Base-by-base conservation (phyloP, 2,888 invertebrate species). In the Philaethria dido region DNA sequence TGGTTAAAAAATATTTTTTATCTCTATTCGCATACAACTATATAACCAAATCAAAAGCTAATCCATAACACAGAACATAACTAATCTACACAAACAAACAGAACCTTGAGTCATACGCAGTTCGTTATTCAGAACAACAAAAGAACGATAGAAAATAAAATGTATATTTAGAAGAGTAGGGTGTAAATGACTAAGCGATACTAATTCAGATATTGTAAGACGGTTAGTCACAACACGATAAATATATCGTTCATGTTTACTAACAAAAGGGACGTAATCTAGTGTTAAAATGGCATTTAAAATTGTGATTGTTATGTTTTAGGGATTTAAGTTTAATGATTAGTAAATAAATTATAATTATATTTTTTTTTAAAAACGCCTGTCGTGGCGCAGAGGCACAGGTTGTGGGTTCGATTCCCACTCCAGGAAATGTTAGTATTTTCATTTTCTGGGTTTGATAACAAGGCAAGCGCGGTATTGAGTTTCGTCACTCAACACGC, bases 141-240 rank as follows among this genome's bases (percentile, higher is more conserved):
- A 65, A 65, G 59, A 65, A 50, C 52, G 29, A 52, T 52, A 52
- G 36, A 5, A 16, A 45, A 57, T 57, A 25, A 52, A 54, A 47
- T 66, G 65, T 68, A 66, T 68, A 65, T 68, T 66, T 65, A 63
- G 62, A 65, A 65, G 65, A 61, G 45, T 64, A 48, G 59, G 63
- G 55, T 66, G 33, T 60, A 55, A 33, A 60, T 77, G 83, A 82
- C 75, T 81, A 80, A 83, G 75, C 74, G 72, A 18, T 55, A 69
- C 79, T 77, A 80, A 80, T 74, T 82, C 73, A n/a, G 77, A 44
- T 64, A 48, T 60, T 74, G 70, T 73, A 69, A 69, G 66, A 69
- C 70, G 62, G 73, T 81, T 80, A 81, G 76, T 82, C 80, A 82
- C 68, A 66, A 81, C 80, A 81, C 69, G 68, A 69, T 74, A 77